Percentiles rank a stretch among this genome's conserved stretches.
phyloP scores from a whole-genome alignment of 2,888 invertebrate species.

The Sipha maydis region DNA sequence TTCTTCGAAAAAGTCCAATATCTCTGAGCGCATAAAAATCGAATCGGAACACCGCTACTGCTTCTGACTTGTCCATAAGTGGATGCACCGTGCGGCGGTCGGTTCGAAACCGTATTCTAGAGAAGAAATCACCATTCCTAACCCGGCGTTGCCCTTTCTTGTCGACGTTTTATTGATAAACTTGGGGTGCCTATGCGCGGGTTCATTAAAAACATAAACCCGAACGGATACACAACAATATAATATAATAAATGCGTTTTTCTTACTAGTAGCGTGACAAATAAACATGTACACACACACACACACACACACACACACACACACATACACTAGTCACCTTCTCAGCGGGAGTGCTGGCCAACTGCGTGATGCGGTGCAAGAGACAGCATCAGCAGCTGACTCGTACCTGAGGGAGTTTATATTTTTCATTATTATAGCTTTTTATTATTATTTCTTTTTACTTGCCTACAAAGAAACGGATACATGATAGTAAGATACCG shows the following conservation, averaged over 20 bases:
- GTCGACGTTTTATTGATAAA: slow-evolving; percentile 37
- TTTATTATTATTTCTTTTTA: slow-evolving; percentile 12
- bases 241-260: slow-evolving; percentile 18
- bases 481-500: slow-evolving; percentile 11
- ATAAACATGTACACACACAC: not conserved
- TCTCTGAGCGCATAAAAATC: not conserved
- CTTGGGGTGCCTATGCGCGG: not conserved
- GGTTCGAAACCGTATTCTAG: not conserved
- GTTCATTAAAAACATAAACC: slow-evolving; percentile 54
- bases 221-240: slow-evolving; percentile 24
- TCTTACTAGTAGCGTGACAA: slow-evolving; percentile 18
- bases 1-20: not conserved
- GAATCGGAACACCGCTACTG: not conserved
- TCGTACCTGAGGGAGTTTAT: slow-evolving; percentile 51
- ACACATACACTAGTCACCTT: slow-evolving; percentile 6
- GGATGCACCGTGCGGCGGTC: not conserved
- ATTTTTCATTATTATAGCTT: slow-evolving; percentile 19
- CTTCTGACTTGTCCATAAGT: not conserved
- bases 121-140: not conserved
- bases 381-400: slow-evolving; percentile 20
- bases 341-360: slow-evolving; percentile 48
- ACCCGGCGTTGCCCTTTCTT: slow-evolving; percentile 6
- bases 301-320: no score
- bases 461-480: slow-evolving; percentile 45
- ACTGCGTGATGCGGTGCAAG: slow-evolving; percentile 22